Percentiles rank a stretch among this genome's conserved stretches.
phyloP scores from a whole-genome alignment of 2,113 vertebrate species.

The Isurus oxyrinchus region DNA sequence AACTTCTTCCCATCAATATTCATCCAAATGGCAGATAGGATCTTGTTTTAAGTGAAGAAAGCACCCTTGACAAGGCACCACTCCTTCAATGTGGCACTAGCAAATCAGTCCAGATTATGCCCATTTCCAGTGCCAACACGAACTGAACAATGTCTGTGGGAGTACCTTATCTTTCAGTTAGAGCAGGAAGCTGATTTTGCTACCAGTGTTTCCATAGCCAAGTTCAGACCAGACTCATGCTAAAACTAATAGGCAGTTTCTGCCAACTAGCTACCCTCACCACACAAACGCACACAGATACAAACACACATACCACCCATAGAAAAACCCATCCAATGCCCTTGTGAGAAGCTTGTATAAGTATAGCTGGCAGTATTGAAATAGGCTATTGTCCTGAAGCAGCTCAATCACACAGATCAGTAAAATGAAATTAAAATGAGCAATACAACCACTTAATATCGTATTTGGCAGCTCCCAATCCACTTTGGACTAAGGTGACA shows the following conservation, averaged over 20 bases:
- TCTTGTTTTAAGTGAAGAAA: background rate
- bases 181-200: background rate
- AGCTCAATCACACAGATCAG: background rate
- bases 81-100: background rate
- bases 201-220: background rate
- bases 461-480: background rate
- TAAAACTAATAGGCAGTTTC: background rate
- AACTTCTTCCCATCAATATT: too few relatives aligned
- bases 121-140: background rate
- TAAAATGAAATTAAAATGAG: constrained; percentile 1
- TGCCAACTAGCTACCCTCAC: background rate
- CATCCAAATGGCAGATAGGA: too few relatives aligned
- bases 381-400: background rate
- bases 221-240: background rate
- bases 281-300: background rate
- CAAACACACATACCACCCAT: background rate
- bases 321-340: background rate
- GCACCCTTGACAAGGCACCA: background rate
- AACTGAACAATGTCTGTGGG: background rate
- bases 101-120: background rate
- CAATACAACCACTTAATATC: background rate
- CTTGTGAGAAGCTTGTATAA: background rate
- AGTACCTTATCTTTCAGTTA: background rate
- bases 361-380: background rate
- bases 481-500: background rate